Evolutionary conservation across 2,113 vertebrate species (phyloP), one percentile per base, ranked within the genome.

Genomic region (Hippocampus zosterae): DNA sequence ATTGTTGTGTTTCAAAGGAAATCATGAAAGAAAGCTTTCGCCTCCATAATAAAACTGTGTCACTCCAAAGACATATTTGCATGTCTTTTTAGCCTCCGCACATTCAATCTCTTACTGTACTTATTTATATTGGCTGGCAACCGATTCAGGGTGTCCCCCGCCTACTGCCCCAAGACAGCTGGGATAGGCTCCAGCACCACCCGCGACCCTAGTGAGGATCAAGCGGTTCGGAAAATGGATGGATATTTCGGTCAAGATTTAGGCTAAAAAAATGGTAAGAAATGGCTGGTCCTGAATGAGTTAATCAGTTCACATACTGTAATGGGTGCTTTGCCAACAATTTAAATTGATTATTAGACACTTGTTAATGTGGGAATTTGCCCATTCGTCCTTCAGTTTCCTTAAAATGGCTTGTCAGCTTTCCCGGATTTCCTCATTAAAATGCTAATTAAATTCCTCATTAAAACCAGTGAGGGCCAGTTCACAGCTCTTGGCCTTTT

Each of bases 401-500:
- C 46, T 70, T 40, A 50, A 80, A 80, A 70, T 19, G 64, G 46
- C 73, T 67, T 53, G 81, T 86, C 82, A 78, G 81, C 74, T 70
- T 80, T 81, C 62, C 63, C 71, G 64, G 71, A 63, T 72, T 73
- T 48, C 2, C 79, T 83, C 77, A 82, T 86, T 85, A 82, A 82
- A 77, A 83, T 87, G 84, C 81, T 74, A 87, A 90, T 84, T 42
- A 67, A 72, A 83, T 84, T 81, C 83, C 79, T 85, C 74, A 82
- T 87, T 88, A 84, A 81, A 81, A 78, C 33, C 29, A 57, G 73
- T 64, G 59, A 71, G 64, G 70, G 67, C 69, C 21, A 57, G 78
- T 76, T 84, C 77, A 60, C 69, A 50, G 74, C 64, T 69, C 29
- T 2, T 37, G 19, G 78, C 53, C 71, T 44, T 0, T 37, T 16